Conservation (phyloP, 2,113 vertebrate species). For the Pantherophis guttatus region DNA sequence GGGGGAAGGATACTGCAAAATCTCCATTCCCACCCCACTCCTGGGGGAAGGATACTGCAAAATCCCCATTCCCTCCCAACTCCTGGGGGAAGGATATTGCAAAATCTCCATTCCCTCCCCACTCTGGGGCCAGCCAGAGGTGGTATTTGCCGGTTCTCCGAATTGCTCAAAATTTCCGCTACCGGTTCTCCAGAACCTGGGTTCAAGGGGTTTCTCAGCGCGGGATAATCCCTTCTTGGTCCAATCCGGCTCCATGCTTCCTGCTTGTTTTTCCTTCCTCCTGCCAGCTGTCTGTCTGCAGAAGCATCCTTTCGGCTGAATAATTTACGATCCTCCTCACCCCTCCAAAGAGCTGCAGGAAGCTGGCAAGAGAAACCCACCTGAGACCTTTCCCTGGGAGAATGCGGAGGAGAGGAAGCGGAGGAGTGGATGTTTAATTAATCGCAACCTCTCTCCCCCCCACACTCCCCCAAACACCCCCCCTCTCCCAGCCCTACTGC, state of each 20-base stretch:
- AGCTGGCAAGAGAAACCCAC: constrained; percentile 3
- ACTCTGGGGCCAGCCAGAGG: too few relatives aligned
- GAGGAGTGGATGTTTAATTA: constrained; percentile 12
- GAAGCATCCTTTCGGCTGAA: background rate
- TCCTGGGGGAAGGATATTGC: too few relatives aligned
- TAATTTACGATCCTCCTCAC: constrained; percentile 5
- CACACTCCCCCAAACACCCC: too few relatives aligned
- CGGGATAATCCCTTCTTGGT: background rate
- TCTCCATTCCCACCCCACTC: too few relatives aligned
- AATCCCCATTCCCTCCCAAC: too few relatives aligned
- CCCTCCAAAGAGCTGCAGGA: background rate
- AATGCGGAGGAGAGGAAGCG: background rate
- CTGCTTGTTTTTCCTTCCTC: background rate
- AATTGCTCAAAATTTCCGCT: too few relatives aligned
- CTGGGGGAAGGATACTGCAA: too few relatives aligned
- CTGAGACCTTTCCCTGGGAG: constrained; percentile 9
- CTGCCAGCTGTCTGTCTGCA: background rate
- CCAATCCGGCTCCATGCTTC: too few relatives aligned
- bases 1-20: too few relatives aligned
- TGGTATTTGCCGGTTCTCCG: too few relatives aligned
- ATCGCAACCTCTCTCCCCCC: background rate
- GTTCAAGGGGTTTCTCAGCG: background rate
- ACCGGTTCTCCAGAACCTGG: background rate
- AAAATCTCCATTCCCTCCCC: too few relatives aligned
- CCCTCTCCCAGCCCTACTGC: background rate